These are phyloP conservation scores for Riparia riparia DNA, from an alignment of 2,113 vertebrate genomes.

Conservation along the genomic window DNA sequence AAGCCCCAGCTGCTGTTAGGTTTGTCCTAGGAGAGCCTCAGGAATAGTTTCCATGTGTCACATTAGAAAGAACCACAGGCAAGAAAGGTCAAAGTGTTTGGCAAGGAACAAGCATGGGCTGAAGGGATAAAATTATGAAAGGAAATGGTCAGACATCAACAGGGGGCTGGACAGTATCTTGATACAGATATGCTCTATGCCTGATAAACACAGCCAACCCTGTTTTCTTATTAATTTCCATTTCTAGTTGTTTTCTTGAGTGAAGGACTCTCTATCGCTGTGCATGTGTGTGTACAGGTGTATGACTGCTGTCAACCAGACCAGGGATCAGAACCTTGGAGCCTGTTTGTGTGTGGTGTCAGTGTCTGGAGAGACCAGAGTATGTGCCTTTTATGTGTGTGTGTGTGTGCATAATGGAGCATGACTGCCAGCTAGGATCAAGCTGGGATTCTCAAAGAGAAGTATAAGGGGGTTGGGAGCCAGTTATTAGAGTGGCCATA, in stretches of 20 bases:
- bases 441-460: not conserved
- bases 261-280: not conserved
- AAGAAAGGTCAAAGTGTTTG: not conserved
- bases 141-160: not conserved
- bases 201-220: not conserved
- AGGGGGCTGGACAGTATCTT: not conserved
- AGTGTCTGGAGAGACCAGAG: not conserved
- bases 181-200: fast-evolving
- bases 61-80: not conserved
- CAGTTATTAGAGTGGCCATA: not conserved
- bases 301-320: not conserved
- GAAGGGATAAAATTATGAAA: not conserved
- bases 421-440: not conserved
- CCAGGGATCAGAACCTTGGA: not conserved
- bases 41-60: not conserved
- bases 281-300: fast-evolving
- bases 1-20: not conserved
- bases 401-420: not conserved
- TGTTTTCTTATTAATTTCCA: not conserved
- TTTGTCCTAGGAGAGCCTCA: not conserved
- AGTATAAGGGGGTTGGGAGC: not conserved
- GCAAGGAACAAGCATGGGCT: not conserved
- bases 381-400: no score
- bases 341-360: not conserved
- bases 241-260: not conserved